Base-by-base conservation (phyloP, 2,888 invertebrate genomes). In the Drosophila mayaguana region DNA sequence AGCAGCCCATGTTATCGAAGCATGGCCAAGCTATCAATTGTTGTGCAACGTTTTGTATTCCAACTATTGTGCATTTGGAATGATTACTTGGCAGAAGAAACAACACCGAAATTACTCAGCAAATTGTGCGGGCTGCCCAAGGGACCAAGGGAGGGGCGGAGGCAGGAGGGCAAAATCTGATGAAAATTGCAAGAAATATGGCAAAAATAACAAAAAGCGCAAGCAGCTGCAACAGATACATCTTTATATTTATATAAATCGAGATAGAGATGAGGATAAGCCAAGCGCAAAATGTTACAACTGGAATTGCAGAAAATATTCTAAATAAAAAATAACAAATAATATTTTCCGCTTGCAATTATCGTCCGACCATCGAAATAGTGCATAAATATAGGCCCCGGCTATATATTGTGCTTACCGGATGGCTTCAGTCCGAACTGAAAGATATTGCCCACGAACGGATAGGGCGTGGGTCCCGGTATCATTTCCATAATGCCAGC, bases 401-500 rank as follows among this genome's bases (percentile, higher is more conserved):
- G 12, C 56, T 62, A 73, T 53, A 22, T 48, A 43, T 9, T 34
- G 1, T n/a, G 18, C 90, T 88, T 59, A 92, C 92, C 91, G 48
- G 75, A 86, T 40, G 91, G 88, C 72, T 88, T 91, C 2, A 89
- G 77, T 40, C 91, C 90, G 53, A 92, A 87, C 74, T 92, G 91
- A 77, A 90, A 90, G 16, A 91, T 69, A 74, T 92, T 92, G 3
- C 92, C 92, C 32, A 92, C 87, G 68, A 92, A 88, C 1, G 92
- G 92, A 71, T 91, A 89, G 1, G 91, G 86, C 7, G 83, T 90
- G 14, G 90, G 91, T 6, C 92, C 92, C 2, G 92, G 91, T 66
- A 92, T 90, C 90, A 90, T 90, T 73, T 92, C 90, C 89, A 91
- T 91, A 20, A 91, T 91, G 11, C 91, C 90, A 2, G 90, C 91